Conservation (phyloP, 2,113 vertebrate genomes). For the Rhombomys opimus region DNA sequence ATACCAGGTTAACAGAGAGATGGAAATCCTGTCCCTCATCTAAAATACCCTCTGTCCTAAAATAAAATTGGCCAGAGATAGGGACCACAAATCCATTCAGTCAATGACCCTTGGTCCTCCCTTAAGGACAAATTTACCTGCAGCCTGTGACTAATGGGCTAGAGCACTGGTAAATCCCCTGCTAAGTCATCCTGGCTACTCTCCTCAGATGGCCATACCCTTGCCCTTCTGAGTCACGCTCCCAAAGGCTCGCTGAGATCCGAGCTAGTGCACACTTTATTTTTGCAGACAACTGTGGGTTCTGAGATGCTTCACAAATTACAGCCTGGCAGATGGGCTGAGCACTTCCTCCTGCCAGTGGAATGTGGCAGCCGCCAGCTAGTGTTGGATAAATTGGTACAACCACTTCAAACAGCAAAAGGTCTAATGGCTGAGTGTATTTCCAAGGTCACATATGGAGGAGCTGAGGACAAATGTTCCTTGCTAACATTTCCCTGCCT, state of each 20-base stretch:
- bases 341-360: background rate
- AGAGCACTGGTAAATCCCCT: background rate
- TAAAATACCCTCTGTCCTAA: background rate
- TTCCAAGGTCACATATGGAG: slow-evolving; percentile 1
- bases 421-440: background rate
- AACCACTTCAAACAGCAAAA: background rate
- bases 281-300: slow-evolving; percentile 28
- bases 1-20: background rate
- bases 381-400: background rate
- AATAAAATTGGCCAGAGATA: background rate
- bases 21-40: background rate
- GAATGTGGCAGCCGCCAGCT: background rate
- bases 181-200: background rate
- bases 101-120: background rate
- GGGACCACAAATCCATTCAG: background rate
- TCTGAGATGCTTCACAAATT: slow-evolving; percentile 46
- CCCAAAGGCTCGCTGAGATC: background rate
- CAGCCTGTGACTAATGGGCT: background rate
- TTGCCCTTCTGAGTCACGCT: slow-evolving; percentile 1
- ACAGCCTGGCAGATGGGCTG: slow-evolving; percentile 7
- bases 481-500: background rate
- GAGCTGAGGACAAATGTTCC: background rate
- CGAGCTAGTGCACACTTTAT: background rate
- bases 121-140: background rate
- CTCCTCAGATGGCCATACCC: background rate